phyloP scores from a whole-genome alignment of 2,888 invertebrate species.

The Camponotus fellah region DNA sequence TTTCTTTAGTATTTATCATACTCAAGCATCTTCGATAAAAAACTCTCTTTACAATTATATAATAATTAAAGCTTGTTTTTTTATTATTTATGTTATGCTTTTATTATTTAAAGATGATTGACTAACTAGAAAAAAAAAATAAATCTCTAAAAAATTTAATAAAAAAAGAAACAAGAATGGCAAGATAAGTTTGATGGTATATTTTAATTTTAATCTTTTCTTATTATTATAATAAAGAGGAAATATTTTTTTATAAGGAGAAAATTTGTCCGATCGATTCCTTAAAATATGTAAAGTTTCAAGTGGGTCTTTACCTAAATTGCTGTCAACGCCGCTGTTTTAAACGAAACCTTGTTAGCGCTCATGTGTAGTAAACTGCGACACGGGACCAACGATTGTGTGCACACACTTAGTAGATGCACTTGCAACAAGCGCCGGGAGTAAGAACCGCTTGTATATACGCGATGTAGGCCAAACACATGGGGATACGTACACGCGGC shows the following conservation, averaged over 20 bases:
- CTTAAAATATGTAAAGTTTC: neutral
- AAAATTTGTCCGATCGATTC: neutral
- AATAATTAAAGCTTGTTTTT: neutral
- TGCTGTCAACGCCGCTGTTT: neutral
- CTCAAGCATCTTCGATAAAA: neutral
- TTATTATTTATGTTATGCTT: too few relatives aligned
- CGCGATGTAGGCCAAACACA: constrained; percentile 64
- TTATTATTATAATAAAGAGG: neutral
- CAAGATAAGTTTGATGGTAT: neutral
- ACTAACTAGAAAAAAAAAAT: neutral
- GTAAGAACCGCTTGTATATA: constrained; percentile 65
- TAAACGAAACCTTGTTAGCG: constrained; percentile 22
- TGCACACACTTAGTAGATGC: constrained; percentile 60
- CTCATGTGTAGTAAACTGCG: constrained; percentile 58
- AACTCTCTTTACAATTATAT: neutral
- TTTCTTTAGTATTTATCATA: neutral
- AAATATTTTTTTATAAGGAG: neutral
- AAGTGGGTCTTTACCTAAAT: neutral
- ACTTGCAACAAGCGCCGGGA: constrained; percentile 55
- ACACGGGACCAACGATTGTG: constrained; percentile 49
- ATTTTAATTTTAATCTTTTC: neutral
- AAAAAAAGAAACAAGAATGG: neutral
- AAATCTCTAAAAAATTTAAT: neutral
- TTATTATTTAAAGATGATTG: neutral
- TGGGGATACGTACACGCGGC: constrained; percentile 61